Evolutionary conservation across 2,797 vertebrate species (phyloP).

Genomic region (Myripristis murdjan): DNA sequence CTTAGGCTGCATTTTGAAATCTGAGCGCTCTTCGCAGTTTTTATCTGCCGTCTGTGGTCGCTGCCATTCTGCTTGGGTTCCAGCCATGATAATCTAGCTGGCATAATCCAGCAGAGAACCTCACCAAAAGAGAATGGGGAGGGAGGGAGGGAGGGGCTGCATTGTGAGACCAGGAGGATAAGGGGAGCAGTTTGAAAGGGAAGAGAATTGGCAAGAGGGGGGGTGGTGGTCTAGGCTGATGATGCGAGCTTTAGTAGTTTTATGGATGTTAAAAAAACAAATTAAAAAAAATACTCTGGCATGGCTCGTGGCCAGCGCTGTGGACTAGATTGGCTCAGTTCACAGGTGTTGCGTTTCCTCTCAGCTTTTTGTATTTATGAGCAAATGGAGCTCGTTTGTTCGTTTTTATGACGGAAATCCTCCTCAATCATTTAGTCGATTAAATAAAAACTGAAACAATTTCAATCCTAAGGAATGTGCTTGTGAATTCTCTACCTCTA

Average conservation of each 20-base stretch:
- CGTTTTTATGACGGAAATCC: too few relatives aligned
- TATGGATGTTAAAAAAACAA: constrained; percentile 44
- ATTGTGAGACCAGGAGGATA: constrained; percentile 7
- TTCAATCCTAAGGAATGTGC: constrained; percentile 36
- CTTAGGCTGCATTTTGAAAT: constrained; percentile 27
- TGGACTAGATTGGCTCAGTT: too few relatives aligned
- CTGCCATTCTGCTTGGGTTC: constrained; percentile 22
- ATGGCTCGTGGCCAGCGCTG: too few relatives aligned
- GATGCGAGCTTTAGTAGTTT: constrained; percentile 36
- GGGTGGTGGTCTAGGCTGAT: constrained; percentile 10
- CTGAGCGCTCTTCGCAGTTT: constrained; percentile 27
- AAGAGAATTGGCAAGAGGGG: constrained; percentile 26
- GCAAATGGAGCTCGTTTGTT: too few relatives aligned
- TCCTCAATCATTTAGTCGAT: constrained; percentile 40
- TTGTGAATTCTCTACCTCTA: constrained; percentile 26
- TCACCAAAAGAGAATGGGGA: constrained; percentile 15
- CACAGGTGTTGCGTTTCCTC: constrained; percentile 23
- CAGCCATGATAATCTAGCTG: constrained; percentile 23
- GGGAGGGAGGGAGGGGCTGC: constrained; percentile 25
- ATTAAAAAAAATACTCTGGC: background rate
- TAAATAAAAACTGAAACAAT: constrained; percentile 46
- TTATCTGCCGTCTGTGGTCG: constrained; percentile 8
- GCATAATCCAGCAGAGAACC: constrained; percentile 34
- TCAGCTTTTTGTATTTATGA: constrained; percentile 31
- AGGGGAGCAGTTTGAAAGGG: constrained; percentile 3